Evolutionary conservation across 1,140 invertebrate species (phyloP).

Genomic region (Manduca sexta): DNA sequence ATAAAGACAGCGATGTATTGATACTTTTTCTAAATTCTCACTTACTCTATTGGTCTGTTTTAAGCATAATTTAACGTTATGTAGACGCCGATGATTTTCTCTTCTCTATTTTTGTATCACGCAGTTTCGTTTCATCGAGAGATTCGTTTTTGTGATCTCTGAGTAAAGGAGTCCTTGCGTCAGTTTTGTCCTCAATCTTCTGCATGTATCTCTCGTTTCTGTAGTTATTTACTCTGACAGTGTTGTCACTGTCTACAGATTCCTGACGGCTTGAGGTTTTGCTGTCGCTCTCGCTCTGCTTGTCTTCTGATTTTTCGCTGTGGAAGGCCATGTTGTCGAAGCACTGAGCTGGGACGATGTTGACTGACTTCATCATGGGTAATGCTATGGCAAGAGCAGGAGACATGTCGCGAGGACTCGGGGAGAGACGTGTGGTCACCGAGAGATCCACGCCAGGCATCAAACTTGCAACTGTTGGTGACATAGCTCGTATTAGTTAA

Average conservation of each 20-base stretch:
- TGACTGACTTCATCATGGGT: constrained; percentile 70
- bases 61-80: constrained; percentile 30
- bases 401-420: constrained; percentile 66
- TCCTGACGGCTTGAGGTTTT: constrained; percentile 44
- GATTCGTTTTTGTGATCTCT: constrained; percentile 66
- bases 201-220: constrained; percentile 57
- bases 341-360: constrained; percentile 62
- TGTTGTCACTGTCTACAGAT: constrained; percentile 51
- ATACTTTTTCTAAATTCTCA: no score
- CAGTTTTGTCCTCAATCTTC: constrained; percentile 59
- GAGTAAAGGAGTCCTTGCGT: constrained; percentile 56
- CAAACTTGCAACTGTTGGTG: constrained; percentile 65
- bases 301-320: constrained; percentile 45
- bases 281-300: constrained; percentile 25
- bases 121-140: constrained; percentile 59
- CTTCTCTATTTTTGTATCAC: constrained; percentile 60
- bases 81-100: constrained; percentile 66
- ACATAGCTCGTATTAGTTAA: constrained; percentile 5
- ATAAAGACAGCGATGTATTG: no score
- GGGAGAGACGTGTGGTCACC: constrained; percentile 57
- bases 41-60: constrained; percentile 1
- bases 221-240: constrained; percentile 48
- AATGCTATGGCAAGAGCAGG: constrained; percentile 60
- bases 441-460: constrained; percentile 68
- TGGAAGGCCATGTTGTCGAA: constrained; percentile 70